Percentiles rank a stretch among this genome's conserved stretches.
phyloP scores from a whole-genome alignment of 2,888 invertebrate species.

The Scrobipalpa atriplicella region DNA sequence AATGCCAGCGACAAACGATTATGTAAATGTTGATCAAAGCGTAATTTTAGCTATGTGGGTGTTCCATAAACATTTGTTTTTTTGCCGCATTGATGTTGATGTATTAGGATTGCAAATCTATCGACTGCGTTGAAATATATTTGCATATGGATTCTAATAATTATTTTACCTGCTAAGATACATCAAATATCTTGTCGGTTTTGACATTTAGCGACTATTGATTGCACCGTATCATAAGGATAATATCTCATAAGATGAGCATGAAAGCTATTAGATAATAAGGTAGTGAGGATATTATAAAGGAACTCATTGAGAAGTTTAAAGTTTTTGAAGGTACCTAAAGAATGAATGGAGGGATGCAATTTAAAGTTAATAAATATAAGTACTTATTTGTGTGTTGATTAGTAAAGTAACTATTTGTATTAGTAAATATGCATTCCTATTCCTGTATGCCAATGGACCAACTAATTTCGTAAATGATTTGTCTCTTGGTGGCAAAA shows the following conservation, averaged over 20 bases:
- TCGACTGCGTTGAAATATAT: slow-evolving; percentile 32
- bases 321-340: neutral
- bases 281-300: neutral
- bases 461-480: neutral
- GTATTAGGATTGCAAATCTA: slow-evolving; percentile 44
- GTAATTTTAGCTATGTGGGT: slow-evolving; percentile 50
- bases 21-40: slow-evolving; percentile 54
- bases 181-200: neutral
- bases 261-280: slow-evolving; percentile 13
- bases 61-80: slow-evolving; percentile 51
- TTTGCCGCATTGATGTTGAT: slow-evolving; percentile 39
- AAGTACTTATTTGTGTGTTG: neutral
- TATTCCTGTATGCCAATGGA: too few relatives aligned
- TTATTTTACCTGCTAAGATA: slow-evolving; percentile 5
- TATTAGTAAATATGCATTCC: neutral
- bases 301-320: slow-evolving; percentile 2
- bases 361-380: neutral
- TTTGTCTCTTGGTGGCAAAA: neutral
- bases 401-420: neutral
- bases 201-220: slow-evolving; percentile 11
- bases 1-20: slow-evolving; percentile 70
- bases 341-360: neutral
- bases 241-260: slow-evolving; percentile 31
- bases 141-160: slow-evolving; percentile 29
- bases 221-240: neutral